These are phyloP conservation scores for Rhodophaea formosa DNA, from an alignment of 2,888 invertebrate species.

Conservation along the genomic window DNA sequence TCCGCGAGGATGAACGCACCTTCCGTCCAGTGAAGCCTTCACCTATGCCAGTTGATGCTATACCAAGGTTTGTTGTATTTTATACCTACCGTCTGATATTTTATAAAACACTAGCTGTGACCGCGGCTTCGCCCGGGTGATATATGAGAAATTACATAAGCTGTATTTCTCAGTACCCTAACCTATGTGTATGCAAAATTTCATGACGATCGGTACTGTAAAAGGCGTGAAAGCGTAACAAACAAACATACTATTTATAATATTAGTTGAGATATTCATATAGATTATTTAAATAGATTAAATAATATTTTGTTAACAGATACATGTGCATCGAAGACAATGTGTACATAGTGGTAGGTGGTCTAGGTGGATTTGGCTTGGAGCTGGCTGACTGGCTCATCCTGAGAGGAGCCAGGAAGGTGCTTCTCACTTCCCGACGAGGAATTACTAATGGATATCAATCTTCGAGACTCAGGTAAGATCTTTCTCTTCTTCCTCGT, in stretches of 20 bases:
- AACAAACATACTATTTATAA: no score
- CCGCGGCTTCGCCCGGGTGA: no score
- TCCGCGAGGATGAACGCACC: conserved; percentile 71
- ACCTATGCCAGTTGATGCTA: conserved; percentile 48
- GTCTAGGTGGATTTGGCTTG: conserved; percentile 95
- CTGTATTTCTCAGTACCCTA: no score
- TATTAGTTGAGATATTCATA: no score
- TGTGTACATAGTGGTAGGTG: conserved; percentile 85
- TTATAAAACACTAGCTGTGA: no score
- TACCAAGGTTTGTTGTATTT: conserved; percentile 58
- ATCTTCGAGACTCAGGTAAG: conserved; percentile 84
- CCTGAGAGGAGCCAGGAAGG: conserved; percentile 87
- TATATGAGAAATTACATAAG: no score
- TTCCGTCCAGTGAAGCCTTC: conserved; percentile 49
- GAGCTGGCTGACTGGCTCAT: conserved; percentile 94
- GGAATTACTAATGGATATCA: conserved; percentile 93
- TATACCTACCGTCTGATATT: no score
- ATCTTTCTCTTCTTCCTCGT: neutral
- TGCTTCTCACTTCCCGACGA: conserved; percentile 90
- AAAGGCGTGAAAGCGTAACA: no score
- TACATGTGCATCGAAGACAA: conserved; percentile 73
- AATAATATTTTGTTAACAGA: conserved; percentile 42
- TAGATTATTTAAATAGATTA: no score
- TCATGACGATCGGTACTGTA: no score
- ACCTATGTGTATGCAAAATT: no score